These are phyloP conservation scores for Colius striatus DNA, from an alignment of 2,113 vertebrate genomes.

Conservation along the genomic window DNA sequence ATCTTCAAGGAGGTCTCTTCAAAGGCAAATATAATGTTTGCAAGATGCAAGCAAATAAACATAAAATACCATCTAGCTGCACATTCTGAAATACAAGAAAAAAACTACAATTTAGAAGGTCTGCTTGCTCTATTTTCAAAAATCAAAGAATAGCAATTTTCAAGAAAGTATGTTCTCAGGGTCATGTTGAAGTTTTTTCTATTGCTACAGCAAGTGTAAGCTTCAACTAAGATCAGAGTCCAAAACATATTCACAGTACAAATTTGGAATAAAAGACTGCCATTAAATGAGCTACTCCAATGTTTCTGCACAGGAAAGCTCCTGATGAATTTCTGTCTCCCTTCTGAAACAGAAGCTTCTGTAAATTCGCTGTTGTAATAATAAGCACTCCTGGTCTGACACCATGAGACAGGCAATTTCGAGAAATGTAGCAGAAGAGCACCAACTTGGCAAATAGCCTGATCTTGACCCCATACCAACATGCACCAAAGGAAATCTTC, in stretches of 20 bases:
- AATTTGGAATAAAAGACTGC: neutral
- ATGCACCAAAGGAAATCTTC: neutral
- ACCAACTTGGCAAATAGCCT: neutral
- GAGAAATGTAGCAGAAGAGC: neutral
- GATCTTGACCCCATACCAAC: neutral
- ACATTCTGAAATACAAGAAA: neutral
- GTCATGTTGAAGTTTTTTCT: neutral
- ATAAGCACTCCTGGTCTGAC: neutral
- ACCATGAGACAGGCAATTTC: neutral
- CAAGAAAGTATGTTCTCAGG: neutral
- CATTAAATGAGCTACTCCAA: neutral
- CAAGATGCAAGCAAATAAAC: neutral
- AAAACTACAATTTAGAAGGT: neutral
- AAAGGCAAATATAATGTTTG: neutral
- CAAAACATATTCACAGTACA: accelerated
- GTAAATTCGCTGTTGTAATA: neutral
- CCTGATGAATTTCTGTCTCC: neutral
- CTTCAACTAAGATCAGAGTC: neutral
- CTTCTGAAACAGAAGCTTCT: neutral
- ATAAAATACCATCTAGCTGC: neutral
- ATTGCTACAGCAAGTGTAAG: neutral
- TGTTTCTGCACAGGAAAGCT: neutral
- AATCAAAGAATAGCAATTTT: neutral
- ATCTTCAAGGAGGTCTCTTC: neutral
- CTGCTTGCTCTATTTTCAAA: neutral